These are phyloP conservation scores for Cryptus armator DNA, from an alignment of 2,888 invertebrate genomes.

Conservation along the genomic window DNA sequence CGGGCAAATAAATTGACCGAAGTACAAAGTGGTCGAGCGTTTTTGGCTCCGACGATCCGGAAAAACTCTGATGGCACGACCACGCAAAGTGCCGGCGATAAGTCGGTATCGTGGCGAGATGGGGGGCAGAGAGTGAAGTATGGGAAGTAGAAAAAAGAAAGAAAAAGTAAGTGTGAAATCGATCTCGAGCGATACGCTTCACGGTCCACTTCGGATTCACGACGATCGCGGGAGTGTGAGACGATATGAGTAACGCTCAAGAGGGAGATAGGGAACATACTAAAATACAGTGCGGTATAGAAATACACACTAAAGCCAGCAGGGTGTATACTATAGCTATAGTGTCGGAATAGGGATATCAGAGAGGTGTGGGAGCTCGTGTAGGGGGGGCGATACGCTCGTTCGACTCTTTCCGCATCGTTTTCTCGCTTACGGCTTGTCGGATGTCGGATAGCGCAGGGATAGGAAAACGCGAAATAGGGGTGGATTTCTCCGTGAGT, in stretches of 20 bases:
- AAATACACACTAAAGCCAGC: slow-evolving; percentile 38
- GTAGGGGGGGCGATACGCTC: slow-evolving; percentile 58
- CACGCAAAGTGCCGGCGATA: slow-evolving; percentile 45
- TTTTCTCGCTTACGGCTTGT: slow-evolving; percentile 67
- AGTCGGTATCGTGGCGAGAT: slow-evolving; percentile 30
- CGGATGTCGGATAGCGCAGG: slow-evolving; percentile 51
- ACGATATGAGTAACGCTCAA: slow-evolving; percentile 32
- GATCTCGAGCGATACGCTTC: slow-evolving; percentile 56
- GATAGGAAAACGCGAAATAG: slow-evolving; percentile 21
- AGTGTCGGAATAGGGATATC: slow-evolving; percentile 24
- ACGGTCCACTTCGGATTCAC: slow-evolving; percentile 44
- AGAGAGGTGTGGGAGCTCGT: slow-evolving; percentile 31
- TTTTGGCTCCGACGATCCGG: slow-evolving; percentile 32
- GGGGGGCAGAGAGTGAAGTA: slow-evolving; percentile 3
- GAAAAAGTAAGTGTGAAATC: slow-evolving; percentile 53
- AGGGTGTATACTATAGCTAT: slow-evolving; percentile 1
- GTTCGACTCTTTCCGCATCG: slow-evolving; percentile 65
- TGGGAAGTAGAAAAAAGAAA: slow-evolving; percentile 5
- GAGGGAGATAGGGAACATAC: slow-evolving; percentile 16
- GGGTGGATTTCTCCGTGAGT: slow-evolving; percentile 59
- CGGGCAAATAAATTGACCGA: slow-evolving; percentile 41
- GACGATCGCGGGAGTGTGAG: slow-evolving; percentile 10
- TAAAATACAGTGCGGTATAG: slow-evolving; percentile 47
- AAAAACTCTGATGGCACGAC: slow-evolving; percentile 41
- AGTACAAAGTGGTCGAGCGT: slow-evolving; percentile 6